phyloP scores from a whole-genome alignment of 2,113 vertebrate genomes.

The Diglossa brunneiventris region DNA sequence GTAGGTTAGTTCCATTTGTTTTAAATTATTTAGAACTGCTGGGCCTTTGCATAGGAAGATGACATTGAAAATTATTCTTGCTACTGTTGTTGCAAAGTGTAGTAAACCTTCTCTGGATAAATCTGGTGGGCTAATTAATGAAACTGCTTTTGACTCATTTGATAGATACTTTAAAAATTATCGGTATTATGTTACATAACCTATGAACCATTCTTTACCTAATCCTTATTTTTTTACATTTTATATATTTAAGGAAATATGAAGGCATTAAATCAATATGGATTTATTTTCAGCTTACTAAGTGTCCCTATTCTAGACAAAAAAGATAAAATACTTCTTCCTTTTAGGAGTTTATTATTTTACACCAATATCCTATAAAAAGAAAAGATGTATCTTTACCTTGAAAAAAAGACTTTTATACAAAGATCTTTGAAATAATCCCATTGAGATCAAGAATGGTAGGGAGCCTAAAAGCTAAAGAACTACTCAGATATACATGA shows the following conservation, averaged over 20 bases:
- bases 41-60: background rate
- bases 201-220: background rate
- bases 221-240: background rate
- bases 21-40: background rate
- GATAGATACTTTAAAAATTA: background rate
- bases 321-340: background rate
- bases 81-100: background rate
- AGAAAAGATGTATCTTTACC: background rate
- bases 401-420: background rate
- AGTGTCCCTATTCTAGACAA: background rate
- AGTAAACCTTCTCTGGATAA: background rate
- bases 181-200: fast-evolving
- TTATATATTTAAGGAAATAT: background rate
- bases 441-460: background rate
- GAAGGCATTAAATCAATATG: background rate
- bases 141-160: background rate
- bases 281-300: background rate
- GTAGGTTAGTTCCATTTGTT: background rate
- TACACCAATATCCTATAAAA: background rate
- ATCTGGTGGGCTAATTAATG: background rate
- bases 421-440: background rate
- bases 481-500: background rate
- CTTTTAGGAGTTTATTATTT: background rate
- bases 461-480: background rate
- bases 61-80: background rate